A percentile compares a stretch with the other conserved stretches of the same genome.
Conservation (phyloP, 2,888 invertebrate genomes). For the Biston betularia region DNA sequence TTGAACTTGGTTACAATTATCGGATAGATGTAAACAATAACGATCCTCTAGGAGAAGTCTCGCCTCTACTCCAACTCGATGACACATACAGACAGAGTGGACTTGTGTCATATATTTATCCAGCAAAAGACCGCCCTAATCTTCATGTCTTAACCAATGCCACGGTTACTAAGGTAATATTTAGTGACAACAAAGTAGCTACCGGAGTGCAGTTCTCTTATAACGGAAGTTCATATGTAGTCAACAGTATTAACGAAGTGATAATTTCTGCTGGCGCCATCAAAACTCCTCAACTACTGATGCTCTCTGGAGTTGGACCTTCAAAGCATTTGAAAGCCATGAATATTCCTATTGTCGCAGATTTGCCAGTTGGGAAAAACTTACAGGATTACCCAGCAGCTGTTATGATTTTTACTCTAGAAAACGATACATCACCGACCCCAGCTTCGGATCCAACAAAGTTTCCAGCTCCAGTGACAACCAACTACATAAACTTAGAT, state of each 20-base stretch:
- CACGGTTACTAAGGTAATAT: conserved; percentile 74
- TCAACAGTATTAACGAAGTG: conserved; percentile 69
- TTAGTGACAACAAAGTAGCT: conserved; percentile 67
- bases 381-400: conserved; percentile 73
- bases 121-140: conserved; percentile 57
- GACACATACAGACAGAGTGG: conserved; percentile 75
- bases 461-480: conserved; percentile 43
- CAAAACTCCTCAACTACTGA: conserved; percentile 76
- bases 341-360: conserved; percentile 61
- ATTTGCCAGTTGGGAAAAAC: conserved; percentile 75
- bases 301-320: conserved; percentile 80
- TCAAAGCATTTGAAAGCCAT: conserved; percentile 57
- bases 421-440: not conserved
- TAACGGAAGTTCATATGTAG: conserved; percentile 47
- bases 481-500: conserved; percentile 42
- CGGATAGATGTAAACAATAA: conserved; percentile 42
- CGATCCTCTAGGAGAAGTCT: conserved; percentile 66
- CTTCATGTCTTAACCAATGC: conserved; percentile 72
- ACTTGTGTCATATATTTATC: conserved; percentile 74
- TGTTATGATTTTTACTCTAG: conserved; percentile 48
- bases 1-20: conserved; percentile 67
- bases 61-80: conserved; percentile 72
- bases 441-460: conserved; percentile 36
- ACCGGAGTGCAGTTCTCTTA: conserved; percentile 49
- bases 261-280: conserved; percentile 75